Evolutionary conservation across 2,888 invertebrate species (phyloP).

Genomic region (Cryptocheilus praepositus): DNA sequence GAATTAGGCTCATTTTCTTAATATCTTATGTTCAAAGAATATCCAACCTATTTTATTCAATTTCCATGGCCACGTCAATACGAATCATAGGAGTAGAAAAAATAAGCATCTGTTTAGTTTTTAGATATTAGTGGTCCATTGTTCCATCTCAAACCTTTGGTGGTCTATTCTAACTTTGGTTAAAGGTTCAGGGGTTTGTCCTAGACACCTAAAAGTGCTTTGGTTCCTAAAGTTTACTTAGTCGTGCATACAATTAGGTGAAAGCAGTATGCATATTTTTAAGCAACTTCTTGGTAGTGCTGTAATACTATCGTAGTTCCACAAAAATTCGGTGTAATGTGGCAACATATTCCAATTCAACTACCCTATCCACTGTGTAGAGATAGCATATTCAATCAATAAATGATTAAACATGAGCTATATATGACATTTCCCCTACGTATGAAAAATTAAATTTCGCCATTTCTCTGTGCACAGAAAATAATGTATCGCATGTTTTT

Average conservation of each 20-base stretch:
- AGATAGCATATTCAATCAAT: slow-evolving; percentile 19
- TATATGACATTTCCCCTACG: too few species aligned
- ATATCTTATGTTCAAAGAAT: slow-evolving; percentile 43
- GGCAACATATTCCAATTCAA: slow-evolving; percentile 14
- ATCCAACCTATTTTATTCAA: slow-evolving; percentile 41
- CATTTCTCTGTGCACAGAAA: too few species aligned
- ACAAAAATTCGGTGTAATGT: not conserved
- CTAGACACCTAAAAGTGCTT: slow-evolving; percentile 39
- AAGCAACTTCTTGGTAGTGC: slow-evolving; percentile 32
- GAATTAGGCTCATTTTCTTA: slow-evolving; percentile 43
- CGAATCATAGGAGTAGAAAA: slow-evolving; percentile 65
- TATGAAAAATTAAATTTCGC: too few species aligned
- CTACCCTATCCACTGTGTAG: slow-evolving; percentile 20
- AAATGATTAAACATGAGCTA: slow-evolving; percentile 11
- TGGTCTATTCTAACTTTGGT: slow-evolving; percentile 32
- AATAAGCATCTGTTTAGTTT: slow-evolving; percentile 62
- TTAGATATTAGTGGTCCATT: slow-evolving; percentile 65
- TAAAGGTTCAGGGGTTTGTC: slow-evolving; percentile 29
- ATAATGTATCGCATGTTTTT: too few species aligned
- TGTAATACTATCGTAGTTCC: not conserved
- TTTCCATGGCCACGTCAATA: slow-evolving; percentile 50
- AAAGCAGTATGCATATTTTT: slow-evolving; percentile 33
- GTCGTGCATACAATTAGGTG: slow-evolving; percentile 40
- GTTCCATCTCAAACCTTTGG: slow-evolving; percentile 56
- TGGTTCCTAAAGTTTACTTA: slow-evolving; percentile 34